Base-by-base conservation (phyloP, 1,140 invertebrate genomes). In the Drosophila rufa region DNA sequence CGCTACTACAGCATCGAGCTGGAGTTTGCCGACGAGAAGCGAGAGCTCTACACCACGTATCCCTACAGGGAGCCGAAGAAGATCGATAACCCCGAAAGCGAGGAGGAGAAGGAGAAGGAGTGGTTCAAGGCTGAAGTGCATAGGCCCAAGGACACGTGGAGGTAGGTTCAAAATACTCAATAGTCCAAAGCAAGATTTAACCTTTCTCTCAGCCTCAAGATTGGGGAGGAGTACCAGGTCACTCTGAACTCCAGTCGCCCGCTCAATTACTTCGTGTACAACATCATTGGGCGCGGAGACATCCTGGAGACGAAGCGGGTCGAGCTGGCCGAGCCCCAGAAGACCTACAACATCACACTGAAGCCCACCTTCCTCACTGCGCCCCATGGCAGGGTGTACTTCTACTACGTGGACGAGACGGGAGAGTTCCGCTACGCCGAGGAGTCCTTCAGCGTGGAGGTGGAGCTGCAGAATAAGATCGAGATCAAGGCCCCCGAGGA, bases 281-380 rank as follows among this genome's bases (percentile, higher is more conserved):
- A 98, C 84, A 94, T 99, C 25, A 94, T 99, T 68, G 97, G 97
- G 17, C 94, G 98, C 46, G 98, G 98, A 3, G 96, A 98, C 92
- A 95, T 99, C 15, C 93, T 98, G 1, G 91, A 95, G 12, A 95
- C 95, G 6, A 95, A 95, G 62, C 95, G 96, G 12, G 93, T 97
- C 2, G 94, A 94, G 79, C 45, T 93, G 4, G 40, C 53, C 0
- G 80, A 92, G 27, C 81, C 89, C 6, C 40, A 79, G 8, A 91
- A 65, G 3, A 76, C 80, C 19, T 89, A 93, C 27, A 92, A 92
- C 30, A 91, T 94, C 1, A 93, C 82, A 58, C 95, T 98, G 75
- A 93, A 95, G 33, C 95, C 97, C 0, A 96, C 95, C 9, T 95
- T 95, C 71, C 94, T 95, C 1, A 97, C 97, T 95, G 95, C 96